phyloP scores from a whole-genome alignment of 2,797 vertebrate species.

The Argyrosomus regius region DNA sequence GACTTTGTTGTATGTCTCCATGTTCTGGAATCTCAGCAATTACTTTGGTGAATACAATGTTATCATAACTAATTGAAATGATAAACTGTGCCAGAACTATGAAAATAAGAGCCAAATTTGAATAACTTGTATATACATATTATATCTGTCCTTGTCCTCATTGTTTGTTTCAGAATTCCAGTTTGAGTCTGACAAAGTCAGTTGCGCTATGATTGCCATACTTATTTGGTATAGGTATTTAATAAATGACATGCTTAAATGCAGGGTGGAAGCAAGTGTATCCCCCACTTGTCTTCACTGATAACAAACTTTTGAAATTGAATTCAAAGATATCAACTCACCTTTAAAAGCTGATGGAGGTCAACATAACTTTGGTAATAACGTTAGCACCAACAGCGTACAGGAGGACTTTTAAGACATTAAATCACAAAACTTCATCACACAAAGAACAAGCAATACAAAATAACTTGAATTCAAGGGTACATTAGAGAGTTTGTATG shows the following conservation, averaged over 20 bases:
- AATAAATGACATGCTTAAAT: not conserved
- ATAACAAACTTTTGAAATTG: not conserved
- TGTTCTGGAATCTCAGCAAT: not conserved
- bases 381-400: not conserved
- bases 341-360: not conserved
- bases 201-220: not conserved
- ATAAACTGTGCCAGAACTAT: not conserved
- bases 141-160: not conserved
- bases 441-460: conserved; percentile 31
- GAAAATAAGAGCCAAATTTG: not conserved
- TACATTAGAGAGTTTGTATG: conserved; percentile 47
- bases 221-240: no score
- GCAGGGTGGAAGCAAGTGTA: not conserved
- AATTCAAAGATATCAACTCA: not conserved
- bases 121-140: no score
- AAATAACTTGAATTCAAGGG: conserved; percentile 21
- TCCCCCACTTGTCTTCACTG: not conserved
- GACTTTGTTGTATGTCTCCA: not conserved
- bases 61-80: not conserved
- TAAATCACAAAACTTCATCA: conserved; percentile 23
- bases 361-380: not conserved
- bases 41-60: not conserved
- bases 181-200: not conserved
- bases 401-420: conserved; percentile 9
- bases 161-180: not conserved